Conservation (phyloP, 2,888 invertebrate genomes). For the Patella depressa region DNA sequence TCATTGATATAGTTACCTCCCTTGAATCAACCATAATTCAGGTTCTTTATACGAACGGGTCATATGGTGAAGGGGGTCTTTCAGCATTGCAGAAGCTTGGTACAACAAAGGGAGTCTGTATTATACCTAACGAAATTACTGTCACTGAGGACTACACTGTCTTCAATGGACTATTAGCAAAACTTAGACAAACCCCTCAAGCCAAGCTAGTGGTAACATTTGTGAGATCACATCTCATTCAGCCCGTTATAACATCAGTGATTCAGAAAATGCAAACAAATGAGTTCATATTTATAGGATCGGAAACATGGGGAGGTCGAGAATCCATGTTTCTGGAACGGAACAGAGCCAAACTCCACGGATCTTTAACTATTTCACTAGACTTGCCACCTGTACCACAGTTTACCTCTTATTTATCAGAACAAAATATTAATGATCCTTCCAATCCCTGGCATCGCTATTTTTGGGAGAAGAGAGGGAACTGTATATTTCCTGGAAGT, state of each 20-base stretch:
- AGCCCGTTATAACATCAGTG: not conserved
- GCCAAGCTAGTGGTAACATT: not conserved
- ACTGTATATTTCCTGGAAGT: not conserved
- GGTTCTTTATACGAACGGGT: not conserved
- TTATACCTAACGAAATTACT: not conserved
- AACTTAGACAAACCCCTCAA: not conserved
- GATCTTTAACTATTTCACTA: not conserved
- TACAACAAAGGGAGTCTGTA: not conserved
- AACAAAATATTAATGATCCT: not conserved
- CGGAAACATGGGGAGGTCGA: constrained; percentile 1
- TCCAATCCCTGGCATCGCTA: not conserved
- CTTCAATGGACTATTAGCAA: not conserved
- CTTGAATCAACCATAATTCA: not conserved
- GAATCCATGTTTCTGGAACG: not conserved
- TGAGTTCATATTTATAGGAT: not conserved
- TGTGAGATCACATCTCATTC: not conserved
- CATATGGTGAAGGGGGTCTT: not conserved
- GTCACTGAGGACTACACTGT: not conserved
- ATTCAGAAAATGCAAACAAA: not conserved
- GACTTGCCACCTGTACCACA: not conserved
- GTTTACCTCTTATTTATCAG: not conserved
- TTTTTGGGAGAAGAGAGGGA: not conserved
- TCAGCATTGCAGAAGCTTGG: not conserved
- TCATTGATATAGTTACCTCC: not conserved
- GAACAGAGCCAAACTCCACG: not conserved